Base-by-base conservation (phyloP, 1,140 invertebrate genomes). In the Drosophila arawakana region DNA sequence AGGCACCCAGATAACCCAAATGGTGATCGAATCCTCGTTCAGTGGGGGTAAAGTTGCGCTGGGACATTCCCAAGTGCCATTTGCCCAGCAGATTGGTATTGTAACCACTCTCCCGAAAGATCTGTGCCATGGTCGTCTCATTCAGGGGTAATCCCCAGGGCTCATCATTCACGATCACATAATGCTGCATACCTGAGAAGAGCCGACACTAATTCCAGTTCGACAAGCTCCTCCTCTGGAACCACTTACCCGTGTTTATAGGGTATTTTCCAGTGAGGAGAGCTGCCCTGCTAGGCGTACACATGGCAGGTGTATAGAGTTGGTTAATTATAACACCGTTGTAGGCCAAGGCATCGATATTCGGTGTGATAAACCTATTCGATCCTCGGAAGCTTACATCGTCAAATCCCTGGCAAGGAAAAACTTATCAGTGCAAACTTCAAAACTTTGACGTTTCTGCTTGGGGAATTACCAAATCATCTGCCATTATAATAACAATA, bases 321-420 rank as follows among this genome's bases (percentile, higher is more conserved):
- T 94, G 95, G 78, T 96, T 95, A 0, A 97, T 89, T 49, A 97
- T 96, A 8, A 97, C 93, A 4, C 97, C 97, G 72, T 95, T 95
- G 85, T 95, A 96, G 0, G 96, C 97, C 65, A 98, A 90, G 2
- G 95, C 94, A 93, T 98, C 97, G 50, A 98, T 96, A 91, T 97
- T 97, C 2, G 97, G 96, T 2, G 97, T 97, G 41, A 95, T 94
- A 57, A 97, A 96, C 92, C 98, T 95, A 78, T 96, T 94, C 1
- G 96, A 97, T 2, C 97, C 97, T 86, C 98, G 97, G 91, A 97
- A 98, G 49, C 97, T 96, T 3, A 98, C 96, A 93, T 98, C 97
- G 92, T 97, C 97, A 94, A 96, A 98, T 11, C 97, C 97, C 97
- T 84, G 39, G 25, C n/a, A 66, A 39, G 10, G 5, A 2, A 49